Conservation (phyloP, 2,888 invertebrate genomes). For the Slavum lentiscoides region DNA sequence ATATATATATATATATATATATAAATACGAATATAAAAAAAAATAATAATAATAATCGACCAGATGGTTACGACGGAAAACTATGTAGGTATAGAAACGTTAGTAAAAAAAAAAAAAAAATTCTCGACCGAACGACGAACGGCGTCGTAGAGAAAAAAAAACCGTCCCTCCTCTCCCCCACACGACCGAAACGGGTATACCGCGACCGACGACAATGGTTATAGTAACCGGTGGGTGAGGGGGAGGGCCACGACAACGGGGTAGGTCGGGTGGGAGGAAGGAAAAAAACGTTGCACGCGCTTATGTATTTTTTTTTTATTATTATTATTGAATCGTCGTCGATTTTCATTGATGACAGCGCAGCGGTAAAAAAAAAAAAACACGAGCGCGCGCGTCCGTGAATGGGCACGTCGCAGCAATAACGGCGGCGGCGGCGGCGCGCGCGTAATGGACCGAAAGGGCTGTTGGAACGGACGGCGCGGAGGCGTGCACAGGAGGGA, state of each 20-base stretch:
- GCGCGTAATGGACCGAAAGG: too few relatives aligned
- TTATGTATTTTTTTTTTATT: neutral
- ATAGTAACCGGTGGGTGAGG: neutral
- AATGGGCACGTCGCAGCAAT: slow-evolving; percentile 9
- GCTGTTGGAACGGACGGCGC: neutral
- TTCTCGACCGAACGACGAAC: too few relatives aligned
- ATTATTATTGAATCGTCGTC: slow-evolving; percentile 37
- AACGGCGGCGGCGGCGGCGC: too few relatives aligned
- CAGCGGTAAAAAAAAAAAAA: neutral
- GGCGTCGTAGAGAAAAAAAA: too few relatives aligned
- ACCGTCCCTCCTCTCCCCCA: too few relatives aligned
- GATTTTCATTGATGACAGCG: slow-evolving; percentile 45
- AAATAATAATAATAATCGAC: slow-evolving; percentile 33
- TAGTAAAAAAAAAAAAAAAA: slow-evolving; percentile 4
- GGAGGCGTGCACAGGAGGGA: too few relatives aligned
- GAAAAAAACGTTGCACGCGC: slow-evolving; percentile 20
- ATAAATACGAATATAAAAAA: neutral
- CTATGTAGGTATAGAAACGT: slow-evolving; percentile 13
- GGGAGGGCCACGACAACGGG: neutral
- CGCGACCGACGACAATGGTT: neutral
- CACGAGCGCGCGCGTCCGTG: neutral
- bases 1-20: too few relatives aligned
- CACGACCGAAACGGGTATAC: slow-evolving; percentile 26
- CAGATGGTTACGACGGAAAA: slow-evolving; percentile 35
- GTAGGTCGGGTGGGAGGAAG: neutral